A percentile compares a stretch with the other conserved stretches of the same genome.
Evolutionary conservation across 2,113 vertebrate genomes (phyloP).

Genomic region (Eulacestoma nigropectus): DNA sequence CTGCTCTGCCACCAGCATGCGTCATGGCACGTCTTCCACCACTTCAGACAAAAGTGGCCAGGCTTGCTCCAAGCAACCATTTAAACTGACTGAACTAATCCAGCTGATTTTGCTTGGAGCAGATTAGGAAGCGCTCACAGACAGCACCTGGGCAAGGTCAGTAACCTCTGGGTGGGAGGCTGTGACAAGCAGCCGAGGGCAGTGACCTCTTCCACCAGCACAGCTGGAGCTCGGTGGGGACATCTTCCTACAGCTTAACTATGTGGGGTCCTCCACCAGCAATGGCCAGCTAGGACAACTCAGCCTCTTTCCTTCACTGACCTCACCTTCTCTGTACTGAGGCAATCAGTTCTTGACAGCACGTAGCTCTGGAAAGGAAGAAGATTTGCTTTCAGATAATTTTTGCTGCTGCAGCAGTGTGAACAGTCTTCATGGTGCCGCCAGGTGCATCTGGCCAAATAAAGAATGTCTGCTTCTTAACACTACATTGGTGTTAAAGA

Average conservation of each 20-base stretch:
- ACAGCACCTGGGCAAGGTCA: not conserved
- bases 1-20: fast-evolving
- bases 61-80: not conserved
- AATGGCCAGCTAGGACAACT: fast-evolving
- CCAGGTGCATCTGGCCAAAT: not conserved
- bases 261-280: fast-evolving
- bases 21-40: fast-evolving
- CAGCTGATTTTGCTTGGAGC: not conserved
- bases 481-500: no score
- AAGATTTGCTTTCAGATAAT: not conserved
- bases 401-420: not conserved
- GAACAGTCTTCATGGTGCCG: not conserved
- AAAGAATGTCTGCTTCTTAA: not conserved
- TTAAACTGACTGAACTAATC: not conserved
- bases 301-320: not conserved
- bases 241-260: not conserved
- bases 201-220: not conserved
- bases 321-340: not conserved
- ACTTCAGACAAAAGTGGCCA: not conserved
- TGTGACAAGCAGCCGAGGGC: not conserved
- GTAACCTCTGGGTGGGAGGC: not conserved
- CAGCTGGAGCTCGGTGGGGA: not conserved
- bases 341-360: not conserved
- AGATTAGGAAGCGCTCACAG: not conserved
- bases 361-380: not conserved